These are phyloP conservation scores for Heterodera carotae DNA, from an alignment of 1,140 invertebrate species.

Conservation along the genomic window DNA sequence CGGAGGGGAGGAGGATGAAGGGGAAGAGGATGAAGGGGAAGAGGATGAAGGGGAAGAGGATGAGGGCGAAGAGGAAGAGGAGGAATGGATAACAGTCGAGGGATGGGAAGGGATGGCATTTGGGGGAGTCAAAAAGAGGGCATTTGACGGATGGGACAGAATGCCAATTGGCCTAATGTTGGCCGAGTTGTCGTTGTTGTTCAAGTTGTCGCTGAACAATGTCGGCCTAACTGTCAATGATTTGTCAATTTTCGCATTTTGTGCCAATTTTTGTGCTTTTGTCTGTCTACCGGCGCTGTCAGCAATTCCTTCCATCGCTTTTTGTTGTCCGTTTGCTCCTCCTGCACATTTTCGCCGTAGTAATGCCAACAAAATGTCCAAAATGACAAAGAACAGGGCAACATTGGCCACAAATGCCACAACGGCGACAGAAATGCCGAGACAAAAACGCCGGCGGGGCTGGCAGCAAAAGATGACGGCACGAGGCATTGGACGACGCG, in stretches of 20 bases:
- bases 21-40: not conserved
- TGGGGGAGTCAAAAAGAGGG: not conserved
- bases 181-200: not conserved
- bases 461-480: not conserved
- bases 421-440: not conserved
- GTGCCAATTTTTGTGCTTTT: not conserved
- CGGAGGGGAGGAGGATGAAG: not conserved
- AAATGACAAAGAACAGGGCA: not conserved
- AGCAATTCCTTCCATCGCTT: not conserved
- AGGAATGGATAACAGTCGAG: not conserved
- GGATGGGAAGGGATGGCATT: not conserved
- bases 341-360: not conserved
- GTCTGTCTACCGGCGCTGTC: too few species aligned
- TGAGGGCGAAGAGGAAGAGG: not conserved
- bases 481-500: not conserved
- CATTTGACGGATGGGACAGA: not conserved
- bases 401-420: not conserved
- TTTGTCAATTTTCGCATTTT: not conserved
- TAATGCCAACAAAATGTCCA: conserved; percentile 1
- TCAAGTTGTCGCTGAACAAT: not conserved
- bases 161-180: not conserved
- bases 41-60: not conserved
- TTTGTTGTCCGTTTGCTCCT: conserved; percentile 1
- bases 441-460: not conserved
- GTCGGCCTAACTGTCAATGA: not conserved